Percentiles rank a stretch among this genome's conserved stretches.
These are phyloP conservation scores for Saguinus midas DNA, from an alignment of 2,113 vertebrate species.

Conservation along the genomic window DNA sequence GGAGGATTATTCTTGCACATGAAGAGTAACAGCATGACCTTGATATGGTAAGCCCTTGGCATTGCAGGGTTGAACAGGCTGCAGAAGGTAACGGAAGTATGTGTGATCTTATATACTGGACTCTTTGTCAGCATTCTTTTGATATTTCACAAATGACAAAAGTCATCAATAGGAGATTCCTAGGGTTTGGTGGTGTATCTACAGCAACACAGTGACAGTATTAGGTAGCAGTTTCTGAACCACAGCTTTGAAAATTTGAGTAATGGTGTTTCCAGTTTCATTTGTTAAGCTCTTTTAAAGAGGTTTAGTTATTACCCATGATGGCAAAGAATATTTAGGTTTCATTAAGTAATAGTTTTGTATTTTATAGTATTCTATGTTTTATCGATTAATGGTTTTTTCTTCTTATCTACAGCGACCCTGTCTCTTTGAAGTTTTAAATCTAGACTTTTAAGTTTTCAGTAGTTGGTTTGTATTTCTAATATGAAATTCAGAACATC, in stretches of 20 bases:
- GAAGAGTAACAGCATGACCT: not conserved
- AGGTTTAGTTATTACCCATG: not conserved
- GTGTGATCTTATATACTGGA: not conserved
- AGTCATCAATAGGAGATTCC: not conserved
- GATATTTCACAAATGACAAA: not conserved
- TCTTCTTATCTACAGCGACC: not conserved
- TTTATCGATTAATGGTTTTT: not conserved
- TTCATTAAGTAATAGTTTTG: not conserved
- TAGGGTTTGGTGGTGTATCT: not conserved
- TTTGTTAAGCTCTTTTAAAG: not conserved
- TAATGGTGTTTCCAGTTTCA: not conserved
- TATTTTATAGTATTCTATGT: not conserved
- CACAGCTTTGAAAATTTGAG: not conserved
- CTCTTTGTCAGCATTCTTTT: not conserved
- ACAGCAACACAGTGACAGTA: not conserved
- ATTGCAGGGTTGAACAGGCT: not conserved
- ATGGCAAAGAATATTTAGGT: not conserved
- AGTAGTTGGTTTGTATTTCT: not conserved
- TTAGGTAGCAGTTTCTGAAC: not conserved
- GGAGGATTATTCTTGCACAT: not conserved
- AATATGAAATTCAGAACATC: not conserved
- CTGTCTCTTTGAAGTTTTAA: slow-evolving; percentile 31
- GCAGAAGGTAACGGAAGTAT: not conserved
- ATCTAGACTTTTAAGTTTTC: slow-evolving; percentile 13
- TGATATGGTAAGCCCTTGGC: not conserved